Evolutionary conservation across 1,140 invertebrate species (phyloP).

Genomic region (Elysia chlorotica): DNA sequence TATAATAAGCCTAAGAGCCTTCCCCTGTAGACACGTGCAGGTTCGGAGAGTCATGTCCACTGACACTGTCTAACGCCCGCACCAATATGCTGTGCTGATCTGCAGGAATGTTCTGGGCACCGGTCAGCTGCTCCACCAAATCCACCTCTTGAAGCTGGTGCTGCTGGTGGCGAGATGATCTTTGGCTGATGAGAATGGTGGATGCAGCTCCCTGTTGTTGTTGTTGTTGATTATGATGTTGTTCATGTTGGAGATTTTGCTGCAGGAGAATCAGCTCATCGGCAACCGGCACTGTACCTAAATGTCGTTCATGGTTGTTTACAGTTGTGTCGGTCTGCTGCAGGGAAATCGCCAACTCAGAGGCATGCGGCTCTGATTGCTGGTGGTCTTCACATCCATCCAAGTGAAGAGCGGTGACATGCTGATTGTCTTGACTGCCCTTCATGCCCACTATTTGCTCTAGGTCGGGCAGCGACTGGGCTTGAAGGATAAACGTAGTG

Average conservation of each 20-base stretch:
- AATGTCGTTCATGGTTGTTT: background rate
- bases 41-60: too few relatives aligned
- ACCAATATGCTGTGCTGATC: background rate
- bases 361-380: too few relatives aligned
- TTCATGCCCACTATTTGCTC: background rate
- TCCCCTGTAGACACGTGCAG: too few relatives aligned
- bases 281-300: background rate
- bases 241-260: background rate
- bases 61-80: background rate
- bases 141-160: too few relatives aligned
- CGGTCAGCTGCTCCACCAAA: too few relatives aligned
- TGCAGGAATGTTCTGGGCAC: background rate
- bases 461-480: constrained; percentile 1
- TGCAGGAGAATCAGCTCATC: background rate
- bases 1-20: too few relatives aligned
- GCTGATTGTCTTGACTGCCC: constrained; percentile 2
- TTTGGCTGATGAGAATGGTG: background rate
- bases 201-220: background rate
- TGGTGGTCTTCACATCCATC: too few relatives aligned
- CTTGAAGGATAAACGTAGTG: background rate
- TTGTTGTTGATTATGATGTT: background rate
- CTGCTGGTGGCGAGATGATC: background rate
- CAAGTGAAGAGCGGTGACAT: too few relatives aligned
- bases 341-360: too few relatives aligned
- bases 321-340: background rate